Evolutionary conservation across 1,140 invertebrate genomes (phyloP), one percentile per base, ranked within the genome.

Genomic region (Bilobella aurantiaca): DNA sequence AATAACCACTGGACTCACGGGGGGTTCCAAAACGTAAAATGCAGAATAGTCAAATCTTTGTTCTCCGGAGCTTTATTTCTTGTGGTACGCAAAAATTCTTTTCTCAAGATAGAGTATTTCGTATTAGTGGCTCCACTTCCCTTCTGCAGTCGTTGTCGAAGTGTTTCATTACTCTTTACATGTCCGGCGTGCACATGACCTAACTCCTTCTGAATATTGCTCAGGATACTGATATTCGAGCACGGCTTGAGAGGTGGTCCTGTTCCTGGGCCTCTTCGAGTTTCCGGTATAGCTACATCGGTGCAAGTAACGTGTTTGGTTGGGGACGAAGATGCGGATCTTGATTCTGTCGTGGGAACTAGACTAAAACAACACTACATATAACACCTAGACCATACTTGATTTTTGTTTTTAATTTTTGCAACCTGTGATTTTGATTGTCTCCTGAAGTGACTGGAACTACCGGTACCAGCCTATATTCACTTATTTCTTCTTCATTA

Each of bases 11-110:
- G 59, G 56, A 61, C 29, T 46, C 23, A 61, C 66, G 68, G 68
- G 28, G 71, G 71, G 66, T 73, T 73, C 42, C 63, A 73, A 65
- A 73, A 73, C 27, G 71, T 64, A 47, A 59, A 73, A 30, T 73
- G 71, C 3, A 69, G 56, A 49, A 73, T 73, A 2, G 71, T 73
- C 53, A 69, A 49, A 16, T 73, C 62, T 14, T 46, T 68, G 28
- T 49, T 64, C 23, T 72, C 66, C 21, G 66, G 69, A 28, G 28
- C 23, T 58, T 67, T 64, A 23, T 69, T 31, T 42, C 59, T 59
- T 23, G 37, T 46, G 34, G 66, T 64, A 3, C 21, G 42, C 12
- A 67, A 30, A 61, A 68, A 71, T 30, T 71, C 70, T 46, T 69
- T 71, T 27, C 64, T 31, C 0, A 62, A 31, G 1, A 47, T 64